Evolutionary conservation across 23 tunicate species (phyloP).

Genomic region (Styela plicata): DNA sequence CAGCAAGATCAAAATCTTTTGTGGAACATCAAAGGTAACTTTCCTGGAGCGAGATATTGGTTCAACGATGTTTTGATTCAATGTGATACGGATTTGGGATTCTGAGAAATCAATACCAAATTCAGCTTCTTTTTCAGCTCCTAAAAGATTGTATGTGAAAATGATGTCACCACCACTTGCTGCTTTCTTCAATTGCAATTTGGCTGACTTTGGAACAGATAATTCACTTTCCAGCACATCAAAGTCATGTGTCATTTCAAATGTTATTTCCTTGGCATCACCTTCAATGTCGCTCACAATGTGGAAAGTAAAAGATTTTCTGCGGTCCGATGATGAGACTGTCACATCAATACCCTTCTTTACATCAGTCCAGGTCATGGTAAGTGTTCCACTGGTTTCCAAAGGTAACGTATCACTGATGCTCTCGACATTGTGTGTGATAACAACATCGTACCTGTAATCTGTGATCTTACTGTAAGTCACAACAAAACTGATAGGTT

Average conservation of each 20-base stretch:
- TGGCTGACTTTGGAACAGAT: background rate
- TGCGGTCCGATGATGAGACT: background rate
- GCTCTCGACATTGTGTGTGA: constrained; percentile 11
- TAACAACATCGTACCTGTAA: background rate
- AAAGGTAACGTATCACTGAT: background rate
- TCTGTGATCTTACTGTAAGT: constrained; percentile 1
- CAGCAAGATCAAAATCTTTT: background rate
- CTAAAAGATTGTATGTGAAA: background rate
- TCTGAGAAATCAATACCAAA: background rate
- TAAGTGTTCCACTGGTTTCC: background rate
- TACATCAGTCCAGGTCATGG: background rate
- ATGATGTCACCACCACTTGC: background rate
- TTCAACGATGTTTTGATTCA: background rate
- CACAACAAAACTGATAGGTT: background rate
- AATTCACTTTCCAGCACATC: background rate
- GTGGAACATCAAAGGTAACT: background rate
- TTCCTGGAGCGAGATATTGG: background rate
- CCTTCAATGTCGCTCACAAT: background rate
- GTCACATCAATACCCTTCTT: background rate
- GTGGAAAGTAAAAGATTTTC: background rate
- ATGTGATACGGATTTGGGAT: background rate
- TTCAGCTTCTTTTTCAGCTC: background rate
- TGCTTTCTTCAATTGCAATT: background rate
- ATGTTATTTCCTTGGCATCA: background rate
- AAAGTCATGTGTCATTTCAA: background rate